Conservation (phyloP, 2,888 invertebrate genomes). For the Tenthredo distinguenda region DNA sequence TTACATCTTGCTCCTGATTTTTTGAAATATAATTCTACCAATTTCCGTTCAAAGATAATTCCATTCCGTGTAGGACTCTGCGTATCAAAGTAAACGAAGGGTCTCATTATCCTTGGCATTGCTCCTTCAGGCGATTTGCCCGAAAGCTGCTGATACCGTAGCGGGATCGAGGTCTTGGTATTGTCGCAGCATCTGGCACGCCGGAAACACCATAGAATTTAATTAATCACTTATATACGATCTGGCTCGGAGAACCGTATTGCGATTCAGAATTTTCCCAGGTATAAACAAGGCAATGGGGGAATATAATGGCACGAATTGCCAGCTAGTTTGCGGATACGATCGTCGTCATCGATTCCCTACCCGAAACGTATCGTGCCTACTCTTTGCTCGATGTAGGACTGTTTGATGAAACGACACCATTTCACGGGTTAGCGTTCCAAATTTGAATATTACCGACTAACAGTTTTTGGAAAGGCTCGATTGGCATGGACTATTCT, state of each 20-base stretch:
- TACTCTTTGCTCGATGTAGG: neutral
- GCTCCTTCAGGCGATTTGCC: neutral
- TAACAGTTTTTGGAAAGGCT: too few relatives aligned
- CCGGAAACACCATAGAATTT: conserved; percentile 6
- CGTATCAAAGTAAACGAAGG: neutral
- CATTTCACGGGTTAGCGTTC: neutral
- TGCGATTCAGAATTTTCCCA: neutral
- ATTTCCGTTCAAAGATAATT: neutral
- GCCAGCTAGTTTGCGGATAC: neutral
- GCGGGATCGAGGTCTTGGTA: neutral
- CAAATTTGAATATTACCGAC: neutral
- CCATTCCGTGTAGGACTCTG: neutral
- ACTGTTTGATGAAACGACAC: neutral
- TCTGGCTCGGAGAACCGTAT: neutral
- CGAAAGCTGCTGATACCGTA: neutral
- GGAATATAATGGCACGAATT: neutral
- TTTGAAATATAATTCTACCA: neutral
- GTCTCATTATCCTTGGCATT: neutral
- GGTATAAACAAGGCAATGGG: neutral
- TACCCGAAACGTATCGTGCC: neutral
- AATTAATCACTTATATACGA: conserved; percentile 16
- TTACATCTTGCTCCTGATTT: neutral
- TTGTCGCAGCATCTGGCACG: conserved; percentile 11
- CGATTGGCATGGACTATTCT: too few relatives aligned
- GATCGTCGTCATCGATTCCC: neutral